phyloP scores from a whole-genome alignment of 2,797 vertebrate genomes.

The Chanos chanos region DNA sequence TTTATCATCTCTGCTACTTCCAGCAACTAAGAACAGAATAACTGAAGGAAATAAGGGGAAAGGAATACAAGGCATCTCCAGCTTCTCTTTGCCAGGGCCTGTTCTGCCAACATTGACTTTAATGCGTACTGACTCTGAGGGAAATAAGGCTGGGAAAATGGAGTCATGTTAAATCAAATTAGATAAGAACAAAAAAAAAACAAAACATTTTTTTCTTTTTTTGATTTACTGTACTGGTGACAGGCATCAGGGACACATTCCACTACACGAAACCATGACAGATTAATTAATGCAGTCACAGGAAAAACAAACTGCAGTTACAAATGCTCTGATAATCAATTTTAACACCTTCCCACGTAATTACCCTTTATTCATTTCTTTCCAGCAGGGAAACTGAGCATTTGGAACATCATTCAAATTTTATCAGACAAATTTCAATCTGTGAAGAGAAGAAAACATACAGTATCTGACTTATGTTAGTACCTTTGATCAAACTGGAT shows the following conservation, averaged over 20 bases:
- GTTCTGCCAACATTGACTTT: neutral
- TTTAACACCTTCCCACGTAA: conserved; percentile 38
- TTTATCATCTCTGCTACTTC: conserved; percentile 1
- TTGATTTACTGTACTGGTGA: neutral
- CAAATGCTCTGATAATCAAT: conserved; percentile 28
- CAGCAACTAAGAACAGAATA: neutral
- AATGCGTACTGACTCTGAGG: neutral
- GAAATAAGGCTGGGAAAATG: conserved; percentile 1
- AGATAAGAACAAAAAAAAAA: neutral
- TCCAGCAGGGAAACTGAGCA: conserved; percentile 25
- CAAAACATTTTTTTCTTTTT: neutral
- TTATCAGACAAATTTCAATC: conserved; percentile 7
- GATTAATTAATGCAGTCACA: conserved; percentile 31
- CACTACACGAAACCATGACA: neutral
- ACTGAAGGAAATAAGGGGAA: neutral
- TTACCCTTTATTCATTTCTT: conserved; percentile 18
- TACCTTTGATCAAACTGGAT: conserved; percentile 1
- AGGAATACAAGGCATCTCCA: neutral
- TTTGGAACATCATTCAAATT: conserved; percentile 21
- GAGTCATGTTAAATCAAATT: neutral
- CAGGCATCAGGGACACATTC: neutral
- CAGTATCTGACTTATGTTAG: neutral
- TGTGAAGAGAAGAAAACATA: neutral
- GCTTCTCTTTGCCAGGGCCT: neutral
- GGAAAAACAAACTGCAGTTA: conserved; percentile 14